phyloP scores from a whole-genome alignment of 2,888 invertebrate species.

The Phania funesta region DNA sequence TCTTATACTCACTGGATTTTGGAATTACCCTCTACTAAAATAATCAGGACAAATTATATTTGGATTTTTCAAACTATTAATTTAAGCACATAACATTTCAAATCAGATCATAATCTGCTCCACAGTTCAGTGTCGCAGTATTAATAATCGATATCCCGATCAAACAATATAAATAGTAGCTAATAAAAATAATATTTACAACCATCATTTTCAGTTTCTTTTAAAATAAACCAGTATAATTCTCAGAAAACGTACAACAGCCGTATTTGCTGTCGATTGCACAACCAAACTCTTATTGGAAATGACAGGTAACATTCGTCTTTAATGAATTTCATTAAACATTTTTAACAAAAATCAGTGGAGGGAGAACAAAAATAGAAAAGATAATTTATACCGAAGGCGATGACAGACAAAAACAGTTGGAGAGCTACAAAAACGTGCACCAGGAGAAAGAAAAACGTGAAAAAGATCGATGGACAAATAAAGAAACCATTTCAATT shows the following conservation, averaged over 20 bases:
- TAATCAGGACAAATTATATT: no score
- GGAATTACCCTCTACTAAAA: no score
- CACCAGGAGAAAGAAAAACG: background rate
- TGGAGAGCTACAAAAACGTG: background rate
- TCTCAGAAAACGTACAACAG: constrained; percentile 7
- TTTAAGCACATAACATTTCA: no score
- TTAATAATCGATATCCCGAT: no score
- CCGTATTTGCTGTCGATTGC: background rate
- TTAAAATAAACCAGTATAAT: background rate
- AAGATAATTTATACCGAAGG: constrained; percentile 15
- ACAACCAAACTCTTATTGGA: constrained; percentile 8
- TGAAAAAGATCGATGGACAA: constrained; percentile 1
- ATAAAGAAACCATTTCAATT: constrained; percentile 31
- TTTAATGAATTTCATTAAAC: constrained; percentile 38
- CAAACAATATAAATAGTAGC: background rate
- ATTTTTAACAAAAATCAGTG: background rate
- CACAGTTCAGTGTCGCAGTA: no score
- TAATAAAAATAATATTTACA: background rate
- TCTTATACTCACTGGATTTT: no score
- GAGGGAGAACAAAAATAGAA: background rate
- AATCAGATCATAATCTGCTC: no score
- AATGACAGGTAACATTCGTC: constrained; percentile 37
- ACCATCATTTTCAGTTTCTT: constrained; percentile 13
- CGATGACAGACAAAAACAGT: constrained; percentile 48
- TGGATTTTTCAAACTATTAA: no score